Evolutionary conservation across 30 jellyfish, hydroid and myxozoan species (phyloP).

Genomic region (Aurelia aurita complex sp. Pacific): DNA sequence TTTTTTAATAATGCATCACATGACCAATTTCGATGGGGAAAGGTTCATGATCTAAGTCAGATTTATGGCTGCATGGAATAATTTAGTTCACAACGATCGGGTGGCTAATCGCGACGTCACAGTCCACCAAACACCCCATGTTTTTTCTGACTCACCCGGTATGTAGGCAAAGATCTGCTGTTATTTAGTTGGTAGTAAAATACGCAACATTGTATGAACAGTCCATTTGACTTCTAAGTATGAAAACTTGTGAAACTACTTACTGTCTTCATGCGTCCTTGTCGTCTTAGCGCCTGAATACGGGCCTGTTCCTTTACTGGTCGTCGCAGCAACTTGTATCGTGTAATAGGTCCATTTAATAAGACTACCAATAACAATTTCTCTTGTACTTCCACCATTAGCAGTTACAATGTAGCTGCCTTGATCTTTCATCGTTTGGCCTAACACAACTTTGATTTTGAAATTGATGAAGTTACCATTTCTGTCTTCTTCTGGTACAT

Average conservation of each 20-base stretch:
- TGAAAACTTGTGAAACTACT: not conserved
- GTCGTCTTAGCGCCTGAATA: slow-evolving; percentile 29
- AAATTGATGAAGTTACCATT: slow-evolving; percentile 56
- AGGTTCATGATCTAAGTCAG: too few relatives aligned
- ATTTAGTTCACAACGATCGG: too few relatives aligned
- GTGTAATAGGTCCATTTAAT: slow-evolving; percentile 55
- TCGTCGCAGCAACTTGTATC: slow-evolving; percentile 53
- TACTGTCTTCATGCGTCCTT: slow-evolving; percentile 51
- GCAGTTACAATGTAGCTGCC: slow-evolving; percentile 7
- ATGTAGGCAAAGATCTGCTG: too few relatives aligned
- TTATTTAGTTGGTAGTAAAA: too few relatives aligned
- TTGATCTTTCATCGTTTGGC: not conserved
- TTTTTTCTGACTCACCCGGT: too few relatives aligned
- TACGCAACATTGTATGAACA: not conserved
- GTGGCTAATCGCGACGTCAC: too few relatives aligned
- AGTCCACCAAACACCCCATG: too few relatives aligned
- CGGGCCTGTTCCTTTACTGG: slow-evolving; percentile 52
- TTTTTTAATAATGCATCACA: too few relatives aligned
- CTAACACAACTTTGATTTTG: slow-evolving; percentile 44
- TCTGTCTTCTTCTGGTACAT: slow-evolving; percentile 37
- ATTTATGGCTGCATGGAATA: too few relatives aligned
- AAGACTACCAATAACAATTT: not conserved
- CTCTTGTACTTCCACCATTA: not conserved
- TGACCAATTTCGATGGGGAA: too few relatives aligned
- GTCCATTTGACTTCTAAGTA: not conserved